Base-by-base conservation (phyloP, 1,140 invertebrate genomes). In the Oedothorax gibbosus region DNA sequence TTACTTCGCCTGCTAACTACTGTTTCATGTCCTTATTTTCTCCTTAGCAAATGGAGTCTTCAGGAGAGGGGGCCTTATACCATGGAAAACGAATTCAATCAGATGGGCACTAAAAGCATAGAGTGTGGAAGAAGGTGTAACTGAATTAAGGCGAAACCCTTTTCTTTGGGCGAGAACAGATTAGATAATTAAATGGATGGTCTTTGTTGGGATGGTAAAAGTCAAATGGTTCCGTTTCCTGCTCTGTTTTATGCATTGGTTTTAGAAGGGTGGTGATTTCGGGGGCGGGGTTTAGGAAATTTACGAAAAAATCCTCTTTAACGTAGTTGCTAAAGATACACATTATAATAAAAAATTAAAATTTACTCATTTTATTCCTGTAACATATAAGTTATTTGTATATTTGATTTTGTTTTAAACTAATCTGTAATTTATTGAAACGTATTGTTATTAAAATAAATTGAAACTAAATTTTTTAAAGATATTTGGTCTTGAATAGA, bases 21-120 rank as follows among this genome's bases (percentile, higher is more conserved):
- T 57, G 14, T 81, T 81, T 81, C 66, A 81, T 81, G 78, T 60
- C 78, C 66, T 81, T 81, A 81, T 81, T 81, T 81, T 71, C 78
- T 81, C 78, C 51, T 81, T 60, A 57, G 57, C 66, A 60, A 68
- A 81, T 20, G 66, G 66, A 20, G 14, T 12, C 10, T 53, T 49
- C 54, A 66, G 50, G 35, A 79, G 53, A 21, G 68, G 62, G 76
- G n/a, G 49, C 49, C n/a, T 14, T 53, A 35, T 60, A 65, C 64
- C 65, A 20, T 14, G 50, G 76, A 14, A 20, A 49, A 50, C 66
- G 20, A 18, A 71, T 71, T 81, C 78, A 81, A 81, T 81, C 78
- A 81, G 78, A 10, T 50, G 57, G 77, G 68, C 62, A 51, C 21
- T 53, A 68, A 79, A 68, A 68, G 64, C 64, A 51, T n/a, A 14